Evolutionary conservation across 2,888 invertebrate genomes (phyloP), one percentile per base, ranked within the genome.

Genomic region (Troglohyphantes excavatus): DNA sequence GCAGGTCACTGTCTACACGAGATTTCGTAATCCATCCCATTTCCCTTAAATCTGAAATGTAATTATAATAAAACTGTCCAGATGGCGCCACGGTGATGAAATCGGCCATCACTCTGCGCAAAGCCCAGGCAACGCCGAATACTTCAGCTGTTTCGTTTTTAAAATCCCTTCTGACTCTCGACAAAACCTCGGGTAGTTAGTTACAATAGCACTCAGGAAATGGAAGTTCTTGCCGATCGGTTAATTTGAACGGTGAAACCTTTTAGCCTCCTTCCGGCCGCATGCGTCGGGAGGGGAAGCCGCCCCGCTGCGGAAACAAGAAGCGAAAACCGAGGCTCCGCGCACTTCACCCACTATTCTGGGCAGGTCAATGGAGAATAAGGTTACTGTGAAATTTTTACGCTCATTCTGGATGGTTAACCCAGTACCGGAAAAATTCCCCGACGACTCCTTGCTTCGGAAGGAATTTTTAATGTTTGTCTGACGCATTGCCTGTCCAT

Each of bases 311-410:
- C 7, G 75, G 19, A n/a, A 75, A 72, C 1, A 72, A 75, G 21
- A 29, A 61, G 75, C 19, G 75, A 75, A n/a, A 75, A 75, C 75
- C 33, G 29, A 72, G 72, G 72, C 23, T 46, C 68, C 72, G 46
- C 26, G 33, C 13, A 73, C 72, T 46, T 70, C 46, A 27, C 33
- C 75, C 29, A 59, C 23, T 72, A 72, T 72, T 72, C 61, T 26
- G 61, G 13, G 61, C 53, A 75, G 75, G 75, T 75, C 75, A 75
- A 29, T 59, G n/a, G 75, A 61, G 59, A 75, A 75, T 26, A 46
- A 75, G 75, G 75, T 75, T 75, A 75, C 75, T 75, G 75, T 75
- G 29, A 61, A 75, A 75, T 61, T 61, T 75, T 75, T 75, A 29
- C 29, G n/a, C 59, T 29, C n/a, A 75, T 33, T 53, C 29, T 61